Evolutionary conservation across 2,113 vertebrate genomes (phyloP), one percentile per base, ranked within the genome.

Genomic region (Barbus barbus): DNA sequence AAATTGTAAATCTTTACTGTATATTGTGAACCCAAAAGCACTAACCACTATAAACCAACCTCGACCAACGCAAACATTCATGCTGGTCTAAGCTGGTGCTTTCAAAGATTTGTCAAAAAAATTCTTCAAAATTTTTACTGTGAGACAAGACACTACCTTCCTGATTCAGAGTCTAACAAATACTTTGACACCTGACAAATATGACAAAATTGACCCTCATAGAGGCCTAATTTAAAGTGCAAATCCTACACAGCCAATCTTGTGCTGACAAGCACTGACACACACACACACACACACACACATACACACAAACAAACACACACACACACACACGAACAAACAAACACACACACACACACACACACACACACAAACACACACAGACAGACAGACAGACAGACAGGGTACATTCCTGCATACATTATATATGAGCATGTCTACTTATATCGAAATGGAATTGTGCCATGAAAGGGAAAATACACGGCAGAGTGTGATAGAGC

Each of bases 351-450:
- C 28, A 26, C 53, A 33, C 22, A 7, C 38, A 22, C 77, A 20
- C 38, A 28, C 78, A 67, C 44, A 48, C 38, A 44, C 58, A 63
- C 31, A 22, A 1, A n/a, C 58, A 31, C 56, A 24, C 58, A 63
- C 24, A 38, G 28, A 31, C 20, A 12, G n/a, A 31, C 76, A 18
- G 22, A 44, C n/a, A 46, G 9, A 65, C 36, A 63, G 22, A 65
- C 48, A 22, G 24, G 3, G 28, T 36, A 81, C 14, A 81, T 81
- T 36, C 7, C 20, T 53, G 16, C 74, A 78, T 41, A 58, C 65
- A 84, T 71, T 78, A 84, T 78, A 77, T 33, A 84, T 84, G 31
- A 58, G 36, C 8, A 36, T 14, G 46, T 69, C 75, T 58, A 31
- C 63, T 76, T 63, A 41, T 20, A 84, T 78, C 75, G 28, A 67